Base-by-base conservation (phyloP, 2,113 vertebrate genomes). In the Theristicus caerulescens region DNA sequence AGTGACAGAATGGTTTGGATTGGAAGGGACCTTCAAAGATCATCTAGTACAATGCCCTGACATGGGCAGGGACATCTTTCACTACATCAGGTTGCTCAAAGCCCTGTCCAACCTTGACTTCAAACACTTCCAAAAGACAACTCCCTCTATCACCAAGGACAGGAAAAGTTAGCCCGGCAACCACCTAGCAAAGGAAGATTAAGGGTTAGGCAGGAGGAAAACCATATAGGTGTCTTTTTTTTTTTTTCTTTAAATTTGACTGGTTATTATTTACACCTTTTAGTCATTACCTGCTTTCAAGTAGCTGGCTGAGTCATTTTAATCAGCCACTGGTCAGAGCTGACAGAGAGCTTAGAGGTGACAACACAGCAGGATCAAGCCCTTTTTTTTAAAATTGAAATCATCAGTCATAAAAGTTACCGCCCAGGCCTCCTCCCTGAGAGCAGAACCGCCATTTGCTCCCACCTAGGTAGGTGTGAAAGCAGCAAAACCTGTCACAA, bases 401-500 rank as follows among this genome's bases (percentile, higher is more conserved):
- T 49, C 27, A 88, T 80, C 86, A 89, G 49, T 87, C 92, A 91
- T 64, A 78, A 42, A 87, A 54, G 54, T 24, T 49, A 76, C 84
- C 58, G 1, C 84, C 24, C 78, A 90, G 55, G 88, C 8, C 92
- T 93, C 96, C 95, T 94, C 93, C 93, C 94, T 67, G 59, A 26
- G 74, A 92, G 77, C 1, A 47, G 72, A 73, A 34, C 9, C 0
- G 0, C 38, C 34, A 46, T 46, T 42, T 66, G 54, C 40, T 91
- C 79, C 92, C 92, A 90, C 79, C 59, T 46, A 78, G 55, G 71
- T 31, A 72, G 82, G 44, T 77, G 79, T 66, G 82, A 72, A 94
- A 95, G 93, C 93, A 88, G 96, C 67, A 95, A 91, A 96, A 95
- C 94, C 94, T 95, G 94, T 61, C 90, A 71, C 93, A 80, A 51